Evolutionary conservation across 2,797 vertebrate genomes (phyloP).

Genomic region (Falco columbarius): DNA sequence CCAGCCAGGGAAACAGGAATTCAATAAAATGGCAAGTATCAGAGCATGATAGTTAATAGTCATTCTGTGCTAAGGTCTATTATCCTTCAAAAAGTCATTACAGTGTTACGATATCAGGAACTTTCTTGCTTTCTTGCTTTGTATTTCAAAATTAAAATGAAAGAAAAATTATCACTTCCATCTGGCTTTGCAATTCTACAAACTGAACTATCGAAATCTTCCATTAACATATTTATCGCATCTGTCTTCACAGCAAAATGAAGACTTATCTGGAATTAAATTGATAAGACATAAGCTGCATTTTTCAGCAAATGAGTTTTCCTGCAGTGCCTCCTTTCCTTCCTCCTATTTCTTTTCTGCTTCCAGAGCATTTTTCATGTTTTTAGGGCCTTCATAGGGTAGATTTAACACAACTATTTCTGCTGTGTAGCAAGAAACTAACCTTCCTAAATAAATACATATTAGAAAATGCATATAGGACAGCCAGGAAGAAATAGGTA

Average conservation of each 20-base stretch:
- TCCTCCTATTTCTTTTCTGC: slow-evolving; percentile 8
- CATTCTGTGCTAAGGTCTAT: slow-evolving; percentile 25
- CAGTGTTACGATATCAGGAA: slow-evolving; percentile 5
- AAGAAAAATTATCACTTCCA: slow-evolving; percentile 57
- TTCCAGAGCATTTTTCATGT: slow-evolving; percentile 29
- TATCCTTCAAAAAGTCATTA: slow-evolving; percentile 56
- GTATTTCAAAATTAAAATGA: slow-evolving; percentile 61
- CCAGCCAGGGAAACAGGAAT: neutral
- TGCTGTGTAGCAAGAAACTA: neutral
- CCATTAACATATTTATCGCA: slow-evolving; percentile 56
- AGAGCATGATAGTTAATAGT: neutral
- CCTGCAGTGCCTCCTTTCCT: neutral
- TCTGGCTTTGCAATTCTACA: slow-evolving; percentile 48
- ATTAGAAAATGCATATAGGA: slow-evolving; percentile 1
- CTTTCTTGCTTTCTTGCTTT: slow-evolving; percentile 40
- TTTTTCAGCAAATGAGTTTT: slow-evolving; percentile 58
- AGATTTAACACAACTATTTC: slow-evolving; percentile 12
- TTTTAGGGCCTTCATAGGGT: neutral
- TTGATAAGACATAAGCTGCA: slow-evolving; percentile 56
- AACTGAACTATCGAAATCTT: slow-evolving; percentile 37
- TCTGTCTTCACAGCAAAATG: slow-evolving; percentile 58
- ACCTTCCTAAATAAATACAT: slow-evolving; percentile 12
- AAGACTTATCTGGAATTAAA: slow-evolving; percentile 67
- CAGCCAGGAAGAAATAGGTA: neutral
- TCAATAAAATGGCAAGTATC: slow-evolving; percentile 5